Evolutionary conservation across 2,888 invertebrate genomes (phyloP).

Genomic region (Graphium colonna): DNA sequence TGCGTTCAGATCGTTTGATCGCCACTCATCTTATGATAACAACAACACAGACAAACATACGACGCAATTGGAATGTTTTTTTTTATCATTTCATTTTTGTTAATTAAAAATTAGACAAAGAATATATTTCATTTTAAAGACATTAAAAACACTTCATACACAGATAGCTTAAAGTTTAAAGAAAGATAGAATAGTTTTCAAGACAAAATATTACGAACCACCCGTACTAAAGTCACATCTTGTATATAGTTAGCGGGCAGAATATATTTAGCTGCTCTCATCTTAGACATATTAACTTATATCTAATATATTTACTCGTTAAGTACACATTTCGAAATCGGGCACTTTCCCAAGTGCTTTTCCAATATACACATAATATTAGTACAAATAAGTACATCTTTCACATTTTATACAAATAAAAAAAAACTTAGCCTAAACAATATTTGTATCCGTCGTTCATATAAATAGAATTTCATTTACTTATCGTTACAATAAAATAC

Average conservation of each 20-base stretch:
- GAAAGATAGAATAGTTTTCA: too few species aligned
- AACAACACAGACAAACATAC: too few species aligned
- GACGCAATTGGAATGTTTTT: too few species aligned
- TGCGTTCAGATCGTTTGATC: neutral
- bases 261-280: neutral
- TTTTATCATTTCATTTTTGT: too few species aligned
- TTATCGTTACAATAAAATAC: conserved; percentile 6
- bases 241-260: neutral
- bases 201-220: too few species aligned
- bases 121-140: too few species aligned
- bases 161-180: too few species aligned
- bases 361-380: neutral
- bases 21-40: neutral
- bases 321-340: neutral
- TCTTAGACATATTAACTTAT: neutral
- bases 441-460: neutral
- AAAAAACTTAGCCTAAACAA: neutral
- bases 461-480: conserved; percentile 16
- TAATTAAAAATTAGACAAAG: too few species aligned
- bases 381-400: neutral
- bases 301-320: neutral
- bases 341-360: neutral
- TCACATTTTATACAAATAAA: conserved; percentile 1
- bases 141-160: too few species aligned
- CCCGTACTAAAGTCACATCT: too few species aligned